phyloP scores from a whole-genome alignment of 2,888 invertebrate species.

The Tetanocera ferruginea region DNA sequence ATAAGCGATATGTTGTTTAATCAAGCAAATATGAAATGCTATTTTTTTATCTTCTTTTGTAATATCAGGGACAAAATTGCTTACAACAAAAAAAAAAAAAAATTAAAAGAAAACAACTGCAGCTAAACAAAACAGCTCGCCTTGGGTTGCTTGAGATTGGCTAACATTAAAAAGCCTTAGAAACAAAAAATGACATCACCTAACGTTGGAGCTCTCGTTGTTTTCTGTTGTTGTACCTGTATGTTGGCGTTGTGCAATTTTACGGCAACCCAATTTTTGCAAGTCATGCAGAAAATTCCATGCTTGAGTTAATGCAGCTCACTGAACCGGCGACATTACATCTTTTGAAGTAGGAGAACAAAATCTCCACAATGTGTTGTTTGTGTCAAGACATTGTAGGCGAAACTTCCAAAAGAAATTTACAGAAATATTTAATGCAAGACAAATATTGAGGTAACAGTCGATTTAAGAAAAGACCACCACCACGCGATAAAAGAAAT shows the following conservation, averaged over 20 bases:
- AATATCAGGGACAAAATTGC: constrained; percentile 30
- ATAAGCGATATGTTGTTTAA: constrained; percentile 40
- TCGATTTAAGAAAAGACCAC: neutral
- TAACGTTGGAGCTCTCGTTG: neutral
- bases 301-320: constrained; percentile 42
- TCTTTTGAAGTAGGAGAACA: neutral
- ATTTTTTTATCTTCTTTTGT: constrained; percentile 30
- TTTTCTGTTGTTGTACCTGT: constrained; percentile 30
- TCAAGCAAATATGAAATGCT: constrained; percentile 40
- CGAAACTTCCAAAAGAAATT: constrained; percentile 11
- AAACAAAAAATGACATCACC: constrained; percentile 19
- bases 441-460: constrained; percentile 18
- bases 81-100: neutral
- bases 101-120: neutral
- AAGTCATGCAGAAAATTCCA: constrained; percentile 43
- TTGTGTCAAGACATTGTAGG: constrained; percentile 19
- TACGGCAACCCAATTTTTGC: constrained; percentile 41
- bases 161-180: neutral
- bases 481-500: too few species aligned
- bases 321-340: constrained; percentile 40
- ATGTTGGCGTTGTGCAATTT: constrained; percentile 33
- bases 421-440: constrained; percentile 20
- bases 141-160: neutral
- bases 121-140: neutral
- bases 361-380: constrained; percentile 11